phyloP scores from a whole-genome alignment of 2,797 vertebrate species.

The Micropoecilia bifurca region DNA sequence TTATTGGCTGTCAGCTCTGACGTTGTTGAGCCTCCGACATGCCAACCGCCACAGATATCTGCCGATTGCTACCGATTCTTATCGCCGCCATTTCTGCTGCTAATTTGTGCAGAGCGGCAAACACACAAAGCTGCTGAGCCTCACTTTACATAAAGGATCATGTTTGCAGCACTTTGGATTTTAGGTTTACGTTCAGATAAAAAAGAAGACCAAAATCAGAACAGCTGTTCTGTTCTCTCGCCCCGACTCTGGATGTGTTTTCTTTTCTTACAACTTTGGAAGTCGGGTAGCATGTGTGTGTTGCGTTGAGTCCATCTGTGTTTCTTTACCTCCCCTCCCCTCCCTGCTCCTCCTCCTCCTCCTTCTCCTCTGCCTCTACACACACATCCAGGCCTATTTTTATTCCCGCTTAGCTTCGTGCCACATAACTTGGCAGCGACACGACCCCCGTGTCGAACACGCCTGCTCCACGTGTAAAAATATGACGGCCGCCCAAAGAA shows the following conservation, averaged over 20 bases:
- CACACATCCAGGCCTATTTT: conserved; percentile 71
- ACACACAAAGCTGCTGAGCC: conserved; percentile 50
- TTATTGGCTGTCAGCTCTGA: conserved; percentile 43
- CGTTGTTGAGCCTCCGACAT: conserved; percentile 53
- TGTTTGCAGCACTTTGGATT: conserved; percentile 38
- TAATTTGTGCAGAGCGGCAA: conserved; percentile 43
- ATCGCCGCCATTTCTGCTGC: conserved; percentile 47
- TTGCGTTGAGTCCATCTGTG: conserved; percentile 54
- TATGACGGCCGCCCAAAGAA: conserved; percentile 79
- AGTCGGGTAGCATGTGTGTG: background rate
- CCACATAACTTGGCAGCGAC: conserved; percentile 80
- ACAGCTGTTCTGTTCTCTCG: conserved; percentile 49
- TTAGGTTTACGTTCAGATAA: conserved; percentile 15
- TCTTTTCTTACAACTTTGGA: conserved; percentile 26
- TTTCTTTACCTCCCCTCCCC: conserved; percentile 33
- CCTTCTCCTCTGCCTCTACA: conserved; percentile 7
- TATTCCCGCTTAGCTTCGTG: conserved; percentile 82
- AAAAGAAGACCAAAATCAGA: conserved; percentile 37
- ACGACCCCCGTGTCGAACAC: conserved; percentile 74
- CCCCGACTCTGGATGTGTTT: conserved; percentile 39
- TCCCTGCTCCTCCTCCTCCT: background rate
- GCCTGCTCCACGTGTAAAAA: conserved; percentile 82
- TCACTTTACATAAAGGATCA: conserved; percentile 45
- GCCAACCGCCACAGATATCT: conserved; percentile 26
- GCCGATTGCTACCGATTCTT: conserved; percentile 55